These are phyloP conservation scores for Zaprionus camerounensis DNA, from an alignment of 1,140 invertebrate species.

Conservation along the genomic window DNA sequence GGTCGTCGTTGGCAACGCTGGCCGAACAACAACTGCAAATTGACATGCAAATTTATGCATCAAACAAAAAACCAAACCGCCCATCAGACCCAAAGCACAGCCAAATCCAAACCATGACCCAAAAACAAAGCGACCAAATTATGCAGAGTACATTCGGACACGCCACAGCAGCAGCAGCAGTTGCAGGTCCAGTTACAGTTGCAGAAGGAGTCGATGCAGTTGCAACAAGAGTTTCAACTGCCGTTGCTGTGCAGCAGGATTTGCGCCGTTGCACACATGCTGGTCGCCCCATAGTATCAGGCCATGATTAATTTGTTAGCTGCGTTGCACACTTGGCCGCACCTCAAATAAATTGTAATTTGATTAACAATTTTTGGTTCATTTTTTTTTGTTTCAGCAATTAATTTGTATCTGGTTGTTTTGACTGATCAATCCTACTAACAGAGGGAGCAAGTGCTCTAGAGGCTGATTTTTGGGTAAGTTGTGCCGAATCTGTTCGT, in stretches of 20 bases:
- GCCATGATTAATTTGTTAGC: conserved; percentile 53
- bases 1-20: conserved; percentile 13
- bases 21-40: conserved; percentile 49
- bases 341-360: conserved; percentile 70
- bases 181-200: conserved; percentile 19
- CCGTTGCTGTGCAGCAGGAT: conserved; percentile 4
- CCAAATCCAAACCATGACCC: conserved; percentile 37
- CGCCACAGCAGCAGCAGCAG: conserved; percentile 19
- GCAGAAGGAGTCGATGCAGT: conserved; percentile 5
- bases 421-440: conserved; percentile 48
- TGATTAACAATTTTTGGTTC: conserved; percentile 67
- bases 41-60: conserved; percentile 74
- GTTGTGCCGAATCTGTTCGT: conserved; percentile 1
- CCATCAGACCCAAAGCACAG: conserved; percentile 17
- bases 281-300: conserved; percentile 29
- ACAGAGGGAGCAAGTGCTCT: background rate
- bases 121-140: conserved; percentile 67
- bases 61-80: conserved; percentile 51
- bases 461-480: conserved; percentile 9
- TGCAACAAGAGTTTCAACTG: conserved; percentile 1
- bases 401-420: conserved; percentile 37
- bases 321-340: conserved; percentile 34
- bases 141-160: conserved; percentile 54
- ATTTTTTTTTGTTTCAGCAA: conserved; percentile 49
- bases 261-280: conserved; percentile 35